phyloP scores from a whole-genome alignment of 2,797 vertebrate genomes.

The Chrosomus eos region DNA sequence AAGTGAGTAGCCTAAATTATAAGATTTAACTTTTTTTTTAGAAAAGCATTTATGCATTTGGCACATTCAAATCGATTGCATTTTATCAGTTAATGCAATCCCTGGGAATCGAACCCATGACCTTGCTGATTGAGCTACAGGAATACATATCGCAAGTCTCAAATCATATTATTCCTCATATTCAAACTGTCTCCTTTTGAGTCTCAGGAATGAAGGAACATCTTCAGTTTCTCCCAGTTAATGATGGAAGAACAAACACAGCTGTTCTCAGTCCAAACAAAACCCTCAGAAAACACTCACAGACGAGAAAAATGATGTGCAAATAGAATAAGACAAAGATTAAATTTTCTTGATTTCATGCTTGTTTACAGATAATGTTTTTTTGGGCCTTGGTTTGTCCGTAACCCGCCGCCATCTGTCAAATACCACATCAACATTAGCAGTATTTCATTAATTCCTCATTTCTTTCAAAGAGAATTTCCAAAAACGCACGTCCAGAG shows the following conservation, averaged over 20 bases:
- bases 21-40: too few species aligned
- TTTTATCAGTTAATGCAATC: neutral
- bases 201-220: too few species aligned
- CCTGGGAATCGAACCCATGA: neutral
- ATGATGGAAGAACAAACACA: too few species aligned
- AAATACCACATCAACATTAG: constrained; percentile 72
- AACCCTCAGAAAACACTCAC: neutral
- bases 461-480: constrained; percentile 46
- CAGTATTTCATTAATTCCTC: constrained; percentile 76
- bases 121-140: neutral
- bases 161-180: neutral
- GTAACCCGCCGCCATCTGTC: constrained; percentile 78
- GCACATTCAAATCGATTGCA: neutral
- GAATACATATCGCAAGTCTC: neutral
- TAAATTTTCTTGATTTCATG: constrained; percentile 66
- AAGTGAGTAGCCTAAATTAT: neutral
- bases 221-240: neutral
- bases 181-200: neutral
- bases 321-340: constrained; percentile 49
- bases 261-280: neutral
- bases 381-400: constrained; percentile 12
- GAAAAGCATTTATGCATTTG: neutral
- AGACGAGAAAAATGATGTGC: neutral
- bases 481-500: constrained; percentile 64
- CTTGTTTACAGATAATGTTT: constrained; percentile 59